These are phyloP conservation scores for Lepidocolaptes lacrymiger DNA, from an alignment of 2,797 vertebrate species.

Conservation along the genomic window DNA sequence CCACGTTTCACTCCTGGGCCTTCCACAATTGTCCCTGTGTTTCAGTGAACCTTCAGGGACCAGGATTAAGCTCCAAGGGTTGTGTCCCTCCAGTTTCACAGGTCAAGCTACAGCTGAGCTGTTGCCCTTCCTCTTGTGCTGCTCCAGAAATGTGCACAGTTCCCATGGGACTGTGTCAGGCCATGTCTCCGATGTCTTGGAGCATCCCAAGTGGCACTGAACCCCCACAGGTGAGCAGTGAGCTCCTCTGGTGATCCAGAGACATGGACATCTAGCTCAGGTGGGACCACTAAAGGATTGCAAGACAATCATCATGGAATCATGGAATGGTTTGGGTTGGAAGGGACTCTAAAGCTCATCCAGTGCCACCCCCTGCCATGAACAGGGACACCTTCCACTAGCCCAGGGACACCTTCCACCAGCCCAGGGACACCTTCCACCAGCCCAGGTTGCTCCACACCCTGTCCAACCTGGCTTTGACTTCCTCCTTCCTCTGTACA, in stretches of 20 bases:
- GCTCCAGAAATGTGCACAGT: neutral
- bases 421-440: too few species aligned
- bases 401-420: neutral
- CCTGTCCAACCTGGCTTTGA: neutral
- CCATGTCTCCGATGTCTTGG: rapidly evolving
- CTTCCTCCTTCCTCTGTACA: neutral
- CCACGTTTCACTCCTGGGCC: neutral
- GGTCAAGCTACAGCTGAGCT: neutral
- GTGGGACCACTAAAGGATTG: neutral
- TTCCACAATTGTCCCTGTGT: neutral
- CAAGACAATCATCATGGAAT: neutral
- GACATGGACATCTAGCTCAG: neutral
- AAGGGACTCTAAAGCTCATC: neutral
- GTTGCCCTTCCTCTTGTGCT: neutral
- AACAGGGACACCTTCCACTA: too few species aligned
- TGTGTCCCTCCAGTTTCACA: rapidly evolving
- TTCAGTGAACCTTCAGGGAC: neutral
- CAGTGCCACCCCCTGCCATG: neutral
- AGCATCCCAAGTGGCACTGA: neutral
- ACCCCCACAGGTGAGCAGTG: neutral
- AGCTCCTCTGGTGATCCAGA: neutral
- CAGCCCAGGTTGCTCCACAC: neutral
- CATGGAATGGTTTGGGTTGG: neutral
- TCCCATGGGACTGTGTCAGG: neutral
- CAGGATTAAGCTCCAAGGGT: neutral